These are phyloP conservation scores for Caenorhabditis wallacei DNA, from an alignment of 2,888 invertebrate species.

Conservation along the genomic window DNA sequence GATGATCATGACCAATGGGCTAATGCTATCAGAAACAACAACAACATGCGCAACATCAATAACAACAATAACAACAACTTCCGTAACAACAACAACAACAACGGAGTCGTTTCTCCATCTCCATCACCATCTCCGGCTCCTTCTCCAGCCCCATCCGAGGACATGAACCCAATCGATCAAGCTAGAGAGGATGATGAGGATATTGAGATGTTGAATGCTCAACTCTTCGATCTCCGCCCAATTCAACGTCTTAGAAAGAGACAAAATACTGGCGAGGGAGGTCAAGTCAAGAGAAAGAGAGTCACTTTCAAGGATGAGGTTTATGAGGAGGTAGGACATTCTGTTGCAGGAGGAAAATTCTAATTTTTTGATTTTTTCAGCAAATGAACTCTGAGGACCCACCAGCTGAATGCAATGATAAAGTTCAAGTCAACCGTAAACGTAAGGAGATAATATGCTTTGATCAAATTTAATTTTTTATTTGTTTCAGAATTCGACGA, in stretches of 20 bases:
- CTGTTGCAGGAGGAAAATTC: not conserved
- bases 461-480: not conserved
- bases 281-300: constrained; percentile 26
- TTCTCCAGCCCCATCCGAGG: constrained; percentile 22
- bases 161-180: constrained; percentile 13
- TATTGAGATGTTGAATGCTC: constrained; percentile 32
- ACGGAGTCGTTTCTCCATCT: constrained; percentile 39
- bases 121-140: constrained; percentile 43
- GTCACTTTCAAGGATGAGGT: constrained; percentile 44
- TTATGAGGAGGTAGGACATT: constrained; percentile 33
- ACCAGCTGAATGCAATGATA: not conserved
- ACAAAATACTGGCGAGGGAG: constrained; percentile 15
- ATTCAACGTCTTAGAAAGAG: constrained; percentile 36
- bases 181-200: constrained; percentile 10
- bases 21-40: too few relatives aligned
- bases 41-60: not conserved
- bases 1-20: constrained; percentile 1
- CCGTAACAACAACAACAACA: constrained; percentile 41
- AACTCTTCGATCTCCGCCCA: constrained; percentile 34
- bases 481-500: constrained; percentile 37
- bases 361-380: not conserved
- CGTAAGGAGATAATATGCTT: constrained; percentile 4
- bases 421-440: not conserved
- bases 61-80: constrained; percentile 14
- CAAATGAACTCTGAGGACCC: not conserved